A percentile compares a stretch with the other conserved stretches of the same genome.
Conservation (phyloP, 2,888 invertebrate genomes). For the Acrobasis suavella region DNA sequence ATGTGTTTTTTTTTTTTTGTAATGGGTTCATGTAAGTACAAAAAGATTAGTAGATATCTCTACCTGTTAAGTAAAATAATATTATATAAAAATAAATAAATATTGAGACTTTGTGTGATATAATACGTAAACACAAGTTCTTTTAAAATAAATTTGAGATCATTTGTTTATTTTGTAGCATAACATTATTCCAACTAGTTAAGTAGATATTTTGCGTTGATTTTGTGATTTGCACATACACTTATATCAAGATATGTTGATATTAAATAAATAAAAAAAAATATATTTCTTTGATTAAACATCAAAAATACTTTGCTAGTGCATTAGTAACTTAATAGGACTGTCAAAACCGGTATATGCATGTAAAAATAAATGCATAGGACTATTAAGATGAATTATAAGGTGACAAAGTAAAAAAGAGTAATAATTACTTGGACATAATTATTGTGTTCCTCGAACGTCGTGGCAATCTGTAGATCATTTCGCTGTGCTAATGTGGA, state of each 20-base stretch:
- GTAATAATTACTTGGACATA: constrained; percentile 61
- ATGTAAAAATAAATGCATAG: not conserved
- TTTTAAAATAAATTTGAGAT: too few relatives aligned
- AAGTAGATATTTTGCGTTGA: too few relatives aligned
- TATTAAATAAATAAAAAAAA: too few relatives aligned
- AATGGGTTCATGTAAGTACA: not conserved
- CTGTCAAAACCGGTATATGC: not conserved
- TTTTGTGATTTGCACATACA: too few relatives aligned
- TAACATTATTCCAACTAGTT: too few relatives aligned
- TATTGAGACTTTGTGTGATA: too few relatives aligned
- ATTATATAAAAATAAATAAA: too few relatives aligned
- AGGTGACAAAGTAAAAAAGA: constrained; percentile 65
- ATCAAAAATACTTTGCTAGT: not conserved
- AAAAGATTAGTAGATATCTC: not conserved
- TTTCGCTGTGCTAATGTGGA: constrained; percentile 74
- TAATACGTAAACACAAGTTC: too few relatives aligned
- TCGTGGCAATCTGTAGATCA: constrained; percentile 72
- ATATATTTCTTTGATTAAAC: too few relatives aligned
- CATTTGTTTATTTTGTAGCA: too few relatives aligned
- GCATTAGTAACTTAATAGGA: not conserved
- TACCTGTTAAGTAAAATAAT: too few relatives aligned
- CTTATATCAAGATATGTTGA: too few relatives aligned
- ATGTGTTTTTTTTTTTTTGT: not conserved
- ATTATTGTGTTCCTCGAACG: constrained; percentile 64
- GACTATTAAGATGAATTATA: constrained; percentile 29